Evolutionary conservation across 2,888 invertebrate genomes (phyloP).

Genomic region (Nomada goodeniana): DNA sequence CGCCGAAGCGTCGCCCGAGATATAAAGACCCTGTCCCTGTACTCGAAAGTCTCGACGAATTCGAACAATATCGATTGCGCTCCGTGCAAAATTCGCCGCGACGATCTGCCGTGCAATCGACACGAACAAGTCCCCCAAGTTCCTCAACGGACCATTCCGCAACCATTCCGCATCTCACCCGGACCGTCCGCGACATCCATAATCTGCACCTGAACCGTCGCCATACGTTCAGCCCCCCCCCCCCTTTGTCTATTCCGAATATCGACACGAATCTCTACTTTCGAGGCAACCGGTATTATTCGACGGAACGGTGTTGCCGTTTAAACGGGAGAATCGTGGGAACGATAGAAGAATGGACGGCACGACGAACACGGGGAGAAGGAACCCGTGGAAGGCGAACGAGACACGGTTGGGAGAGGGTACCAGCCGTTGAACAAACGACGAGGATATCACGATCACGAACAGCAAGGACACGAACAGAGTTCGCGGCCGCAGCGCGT

Average conservation of each 20-base stretch:
- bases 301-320: slow-evolving; percentile 52
- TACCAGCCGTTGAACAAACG: slow-evolving; percentile 14
- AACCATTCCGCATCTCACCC: no score
- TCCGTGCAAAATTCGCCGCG: no score
- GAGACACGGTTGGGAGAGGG: slow-evolving; percentile 40
- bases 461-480: slow-evolving; percentile 62
- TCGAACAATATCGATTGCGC: no score
- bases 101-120: no score
- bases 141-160: no score
- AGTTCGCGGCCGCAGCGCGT: slow-evolving; percentile 12
- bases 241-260: slow-evolving; percentile 12
- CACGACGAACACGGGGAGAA: slow-evolving; percentile 19
- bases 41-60: no score
- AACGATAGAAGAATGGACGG: slow-evolving; percentile 32
- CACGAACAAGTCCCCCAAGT: no score
- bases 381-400: slow-evolving; percentile 38
- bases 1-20: no score
- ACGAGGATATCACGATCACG: slow-evolving; percentile 57
- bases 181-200: no score
- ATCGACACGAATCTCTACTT: slow-evolving; percentile 69
- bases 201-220: no score
- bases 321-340: slow-evolving; percentile 67
- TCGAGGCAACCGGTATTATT: slow-evolving; percentile 34
- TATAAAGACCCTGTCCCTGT: no score
- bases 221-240: no score